Evolutionary conservation across 1,140 invertebrate genomes (phyloP).

Genomic region (Bemisia tabaci): DNA sequence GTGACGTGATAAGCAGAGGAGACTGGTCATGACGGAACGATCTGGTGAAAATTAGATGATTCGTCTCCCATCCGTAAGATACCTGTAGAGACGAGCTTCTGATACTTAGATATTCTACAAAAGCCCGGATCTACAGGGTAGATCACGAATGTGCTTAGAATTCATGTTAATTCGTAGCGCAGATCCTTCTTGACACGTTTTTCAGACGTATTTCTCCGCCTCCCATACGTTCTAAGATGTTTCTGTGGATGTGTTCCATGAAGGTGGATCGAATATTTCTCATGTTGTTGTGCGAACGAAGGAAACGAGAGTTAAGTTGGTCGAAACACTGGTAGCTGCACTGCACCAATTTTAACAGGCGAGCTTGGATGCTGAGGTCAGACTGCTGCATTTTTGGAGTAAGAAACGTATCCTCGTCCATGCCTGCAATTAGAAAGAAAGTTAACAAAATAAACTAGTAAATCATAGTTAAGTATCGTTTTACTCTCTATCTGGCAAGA

Average conservation of each 20-base stretch:
- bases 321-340: no score
- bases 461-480: no score
- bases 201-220: not conserved
- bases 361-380: no score
- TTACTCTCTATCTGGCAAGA: no score
- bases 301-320: not conserved
- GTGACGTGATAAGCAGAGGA: no score
- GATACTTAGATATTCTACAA: constrained; percentile 72
- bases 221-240: not conserved
- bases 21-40: no score
- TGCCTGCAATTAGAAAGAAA: no score
- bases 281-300: not conserved
- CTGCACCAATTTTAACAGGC: no score
- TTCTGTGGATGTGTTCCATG: not conserved
- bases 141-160: constrained; percentile 71
- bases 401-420: no score
- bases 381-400: no score
- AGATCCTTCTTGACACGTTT: not conserved
- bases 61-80: constrained; percentile 93
- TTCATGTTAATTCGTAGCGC: not conserved
- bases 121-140: constrained; percentile 99
- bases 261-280: not conserved
- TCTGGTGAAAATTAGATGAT: no score
- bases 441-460: no score
- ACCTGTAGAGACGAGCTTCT: constrained; percentile 99